Evolutionary conservation across 2,888 invertebrate genomes (phyloP).

Genomic region (Pyrochroa serraticornis): DNA sequence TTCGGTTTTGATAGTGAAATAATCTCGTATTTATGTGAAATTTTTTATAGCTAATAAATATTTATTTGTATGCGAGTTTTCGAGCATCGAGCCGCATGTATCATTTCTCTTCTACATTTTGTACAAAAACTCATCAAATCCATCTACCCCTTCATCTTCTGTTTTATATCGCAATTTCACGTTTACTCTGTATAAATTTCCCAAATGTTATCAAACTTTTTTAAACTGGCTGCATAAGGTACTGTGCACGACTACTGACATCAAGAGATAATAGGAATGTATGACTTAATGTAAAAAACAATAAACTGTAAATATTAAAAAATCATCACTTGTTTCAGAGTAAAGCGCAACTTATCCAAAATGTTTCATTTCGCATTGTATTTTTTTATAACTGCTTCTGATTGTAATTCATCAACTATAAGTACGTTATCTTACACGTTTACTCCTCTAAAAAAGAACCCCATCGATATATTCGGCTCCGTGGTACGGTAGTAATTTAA

Average conservation of each 20-base stretch:
- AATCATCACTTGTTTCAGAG: neutral
- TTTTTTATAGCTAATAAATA: conserved; percentile 10
- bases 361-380: no score
- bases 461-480: no score
- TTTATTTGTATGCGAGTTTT: conserved; percentile 19
- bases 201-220: conserved; percentile 13
- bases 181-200: conserved; percentile 17
- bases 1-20: conserved; percentile 11
- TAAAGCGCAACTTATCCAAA: neutral
- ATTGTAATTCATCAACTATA: no score
- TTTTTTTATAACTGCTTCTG: no score
- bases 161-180: conserved; percentile 18
- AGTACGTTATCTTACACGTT: no score
- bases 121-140: conserved; percentile 15
- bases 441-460: no score
- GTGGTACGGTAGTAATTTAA: no score
- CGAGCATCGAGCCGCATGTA: neutral
- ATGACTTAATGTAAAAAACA: conserved; percentile 26
- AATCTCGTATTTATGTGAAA: conserved; percentile 3
- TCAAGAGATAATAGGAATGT: conserved; percentile 9
- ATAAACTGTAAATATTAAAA: conserved; percentile 24
- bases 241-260: neutral
- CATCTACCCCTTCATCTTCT: conserved; percentile 8
- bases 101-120: conserved; percentile 4
- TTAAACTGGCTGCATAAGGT: conserved; percentile 9